Evolutionary conservation across 2,888 invertebrate genomes (phyloP), one percentile per base, ranked within the genome.

Genomic region (Drosophila mimetica): DNA sequence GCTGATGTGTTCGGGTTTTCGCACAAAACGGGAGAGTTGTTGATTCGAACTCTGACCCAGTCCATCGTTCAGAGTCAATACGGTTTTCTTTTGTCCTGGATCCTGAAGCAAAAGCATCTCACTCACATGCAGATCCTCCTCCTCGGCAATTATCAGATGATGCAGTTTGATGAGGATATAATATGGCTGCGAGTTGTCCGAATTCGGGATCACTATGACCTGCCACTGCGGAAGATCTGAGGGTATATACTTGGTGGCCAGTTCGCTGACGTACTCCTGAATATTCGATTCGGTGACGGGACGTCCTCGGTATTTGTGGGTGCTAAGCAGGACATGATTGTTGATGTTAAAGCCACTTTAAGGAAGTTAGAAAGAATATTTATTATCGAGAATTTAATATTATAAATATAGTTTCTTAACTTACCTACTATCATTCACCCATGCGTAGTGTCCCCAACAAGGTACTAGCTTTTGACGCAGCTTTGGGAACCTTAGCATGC

Each of bases 201-300:
- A 57, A 25, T 76, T 84, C 1, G 95, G 95, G 79, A 96, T 95
- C 1, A 96, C 93, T 37, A 95, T 94, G 55, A 96, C 94, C 89
- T 97, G 96, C 97, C 97, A 97, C 13, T 96, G 96, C 0, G 97
- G 94, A 60, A 94, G 93, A 55, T 95, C 94, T 1, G 92, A 92
- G 6, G 96, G 94, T 58, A 97, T 93, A 89, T 95, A 96, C 92
- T 96, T 96, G 3, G 95, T 94, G 25, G 96, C 94, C 64, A 95
- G 93, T 58, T 96, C 96, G 84, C 96, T 96, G 48, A 96, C 94
- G 87, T 94, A 96, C 32, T 96, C 96, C 93, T 96, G 96, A 74
- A 96, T 94, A 87, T 96, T 96, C 42, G 92, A 92, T 59, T 96
- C 96, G 18, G 93, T 94, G 5, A 96, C 94, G 0, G 94, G 93